These are phyloP conservation scores for Gallirallus australis DNA, from an alignment of 2,797 vertebrate genomes.

Conservation along the genomic window DNA sequence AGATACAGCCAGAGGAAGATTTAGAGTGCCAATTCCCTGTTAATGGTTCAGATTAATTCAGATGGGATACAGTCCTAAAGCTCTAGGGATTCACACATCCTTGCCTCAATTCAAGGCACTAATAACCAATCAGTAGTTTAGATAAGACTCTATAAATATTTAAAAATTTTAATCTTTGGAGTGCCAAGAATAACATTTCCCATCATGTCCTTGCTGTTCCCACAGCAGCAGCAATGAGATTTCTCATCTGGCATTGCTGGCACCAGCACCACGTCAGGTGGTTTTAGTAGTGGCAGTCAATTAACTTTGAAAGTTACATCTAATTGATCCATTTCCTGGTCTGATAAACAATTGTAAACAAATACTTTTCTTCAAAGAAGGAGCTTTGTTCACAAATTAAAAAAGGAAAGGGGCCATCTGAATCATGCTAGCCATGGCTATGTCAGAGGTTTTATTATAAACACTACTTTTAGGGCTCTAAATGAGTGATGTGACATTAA, in stretches of 20 bases:
- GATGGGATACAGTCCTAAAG: slow-evolving; percentile 22
- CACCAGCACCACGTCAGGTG: not conserved
- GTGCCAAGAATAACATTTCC: slow-evolving; percentile 57
- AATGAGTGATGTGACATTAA: slow-evolving; percentile 22
- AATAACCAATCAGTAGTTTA: slow-evolving; percentile 75
- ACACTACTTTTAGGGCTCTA: slow-evolving; percentile 30
- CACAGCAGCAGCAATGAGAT: not conserved
- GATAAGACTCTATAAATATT: slow-evolving; percentile 81
- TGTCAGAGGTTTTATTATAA: slow-evolving; percentile 50
- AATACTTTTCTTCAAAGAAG: slow-evolving; percentile 59
- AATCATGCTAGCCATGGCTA: not conserved
- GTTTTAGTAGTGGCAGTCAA: slow-evolving; percentile 52
- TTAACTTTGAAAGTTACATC: slow-evolving; percentile 62
- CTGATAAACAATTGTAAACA: slow-evolving; percentile 62
- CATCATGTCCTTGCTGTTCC: slow-evolving; percentile 38
- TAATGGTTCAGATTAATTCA: slow-evolving; percentile 60
- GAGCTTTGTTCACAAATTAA: slow-evolving; percentile 42
- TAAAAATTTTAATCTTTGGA: slow-evolving; percentile 58
- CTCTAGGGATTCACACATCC: slow-evolving; percentile 72
- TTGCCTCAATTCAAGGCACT: slow-evolving; percentile 66
- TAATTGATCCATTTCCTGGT: slow-evolving; percentile 66
- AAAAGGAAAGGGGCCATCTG: slow-evolving; percentile 34
- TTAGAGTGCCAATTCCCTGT: not conserved
- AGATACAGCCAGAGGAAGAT: slow-evolving; percentile 13
- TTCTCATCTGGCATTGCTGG: slow-evolving; percentile 57